Evolutionary conservation across 37 sponge, comb jelly and placozoan genomes (phyloP).

Genomic region (Haliclona indistincta): DNA sequence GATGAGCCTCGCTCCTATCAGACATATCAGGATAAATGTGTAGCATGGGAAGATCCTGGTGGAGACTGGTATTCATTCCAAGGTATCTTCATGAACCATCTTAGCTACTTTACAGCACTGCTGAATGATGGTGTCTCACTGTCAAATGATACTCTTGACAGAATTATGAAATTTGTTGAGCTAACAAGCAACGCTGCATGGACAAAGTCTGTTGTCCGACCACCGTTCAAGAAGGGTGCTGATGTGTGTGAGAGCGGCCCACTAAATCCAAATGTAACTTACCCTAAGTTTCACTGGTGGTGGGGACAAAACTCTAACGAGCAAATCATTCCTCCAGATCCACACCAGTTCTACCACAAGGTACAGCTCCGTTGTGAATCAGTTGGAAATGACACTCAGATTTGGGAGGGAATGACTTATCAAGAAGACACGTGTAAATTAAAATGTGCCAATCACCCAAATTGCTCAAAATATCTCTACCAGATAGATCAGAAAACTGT

Average conservation of each 20-base stretch:
- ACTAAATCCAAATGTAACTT: constrained; percentile 1
- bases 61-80: constrained; percentile 55
- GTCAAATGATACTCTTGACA: constrained; percentile 6
- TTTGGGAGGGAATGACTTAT: constrained; percentile 11
- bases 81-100: constrained; percentile 51
- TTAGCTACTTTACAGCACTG: constrained; percentile 39
- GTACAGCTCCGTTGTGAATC: background rate
- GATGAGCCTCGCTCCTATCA: constrained; percentile 6
- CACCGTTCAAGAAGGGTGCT: constrained; percentile 25
- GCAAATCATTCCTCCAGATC: constrained; percentile 41
- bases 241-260: constrained; percentile 21
- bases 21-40: background rate
- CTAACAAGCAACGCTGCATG: constrained; percentile 42
- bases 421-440: constrained; percentile 9
- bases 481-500: background rate
- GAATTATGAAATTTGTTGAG: constrained; percentile 8
- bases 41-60: constrained; percentile 62
- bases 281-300: constrained; percentile 65
- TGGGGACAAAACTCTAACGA: constrained; percentile 22
- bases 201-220: constrained; percentile 29
- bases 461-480: constrained; percentile 43
- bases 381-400: background rate
- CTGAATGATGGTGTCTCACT: constrained; percentile 20
- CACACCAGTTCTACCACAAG: constrained; percentile 9
- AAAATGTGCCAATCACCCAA: background rate